Percentiles rank a stretch among this genome's conserved stretches.
phyloP scores from a whole-genome alignment of 1,140 invertebrate genomes.

The Drosophila willistoni region DNA sequence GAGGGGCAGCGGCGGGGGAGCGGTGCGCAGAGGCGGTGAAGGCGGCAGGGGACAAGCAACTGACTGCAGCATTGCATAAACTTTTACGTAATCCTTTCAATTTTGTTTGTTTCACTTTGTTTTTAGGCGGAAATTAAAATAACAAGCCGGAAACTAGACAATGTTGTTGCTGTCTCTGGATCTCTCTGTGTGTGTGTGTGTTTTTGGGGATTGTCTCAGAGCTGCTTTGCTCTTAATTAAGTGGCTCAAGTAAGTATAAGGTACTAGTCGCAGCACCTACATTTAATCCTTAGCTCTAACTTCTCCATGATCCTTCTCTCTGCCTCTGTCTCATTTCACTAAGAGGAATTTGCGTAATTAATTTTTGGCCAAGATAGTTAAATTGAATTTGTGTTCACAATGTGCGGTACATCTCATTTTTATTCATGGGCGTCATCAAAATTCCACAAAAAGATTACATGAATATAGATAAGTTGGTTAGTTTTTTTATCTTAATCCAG shows the following conservation, averaged over 20 bases:
- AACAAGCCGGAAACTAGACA: constrained; percentile 70
- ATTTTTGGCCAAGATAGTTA: constrained; percentile 67
- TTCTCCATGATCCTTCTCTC: neutral
- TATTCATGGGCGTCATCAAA: too few relatives aligned
- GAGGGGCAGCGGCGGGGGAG: too few relatives aligned
- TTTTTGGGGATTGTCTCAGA: constrained; percentile 7
- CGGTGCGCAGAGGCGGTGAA: too few relatives aligned
- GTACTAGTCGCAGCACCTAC: constrained; percentile 6
- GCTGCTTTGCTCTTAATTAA: constrained; percentile 11
- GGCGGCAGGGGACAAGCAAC: neutral
- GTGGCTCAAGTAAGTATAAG: constrained; percentile 10
- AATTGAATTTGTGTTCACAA: constrained; percentile 62
- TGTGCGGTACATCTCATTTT: neutral
- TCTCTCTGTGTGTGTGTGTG: neutral
- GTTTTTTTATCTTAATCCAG: too few relatives aligned
- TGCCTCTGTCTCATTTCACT: neutral
- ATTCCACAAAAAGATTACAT: too few relatives aligned
- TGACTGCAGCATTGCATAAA: constrained; percentile 73
- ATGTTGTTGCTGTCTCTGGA: constrained; percentile 49
- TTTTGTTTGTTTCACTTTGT: constrained; percentile 68
- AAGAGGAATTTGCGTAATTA: constrained; percentile 52
- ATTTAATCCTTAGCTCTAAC: constrained; percentile 19
- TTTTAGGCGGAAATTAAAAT: constrained; percentile 80
- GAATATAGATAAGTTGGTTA: too few relatives aligned
- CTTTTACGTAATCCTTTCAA: constrained; percentile 79